phyloP scores from a whole-genome alignment of 2,797 vertebrate genomes.

The Dryobates pubescens region DNA sequence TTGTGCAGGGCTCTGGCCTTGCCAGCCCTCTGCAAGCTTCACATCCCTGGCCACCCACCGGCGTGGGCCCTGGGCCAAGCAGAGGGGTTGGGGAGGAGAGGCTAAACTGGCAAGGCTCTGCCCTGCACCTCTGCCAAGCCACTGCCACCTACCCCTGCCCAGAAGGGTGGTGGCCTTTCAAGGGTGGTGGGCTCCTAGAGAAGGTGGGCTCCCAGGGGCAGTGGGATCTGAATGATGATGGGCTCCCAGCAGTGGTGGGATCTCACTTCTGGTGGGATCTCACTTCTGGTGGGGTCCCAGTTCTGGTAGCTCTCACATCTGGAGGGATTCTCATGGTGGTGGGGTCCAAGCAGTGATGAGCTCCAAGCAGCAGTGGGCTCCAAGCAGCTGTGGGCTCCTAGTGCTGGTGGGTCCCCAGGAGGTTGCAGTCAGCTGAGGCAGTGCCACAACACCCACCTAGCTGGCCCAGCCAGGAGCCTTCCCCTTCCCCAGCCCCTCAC shows the following conservation, averaged over 20 bases:
- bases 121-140: background rate
- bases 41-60: background rate
- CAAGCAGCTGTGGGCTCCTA: background rate
- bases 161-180: background rate
- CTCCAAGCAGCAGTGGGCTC: background rate
- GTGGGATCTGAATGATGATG: too few species aligned
- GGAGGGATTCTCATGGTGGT: too few species aligned
- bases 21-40: background rate
- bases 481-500: background rate
- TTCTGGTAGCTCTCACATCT: background rate
- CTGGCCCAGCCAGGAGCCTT: background rate
- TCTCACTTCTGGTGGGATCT: background rate
- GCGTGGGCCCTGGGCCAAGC: background rate
- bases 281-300: background rate
- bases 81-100: accelerated
- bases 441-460: background rate
- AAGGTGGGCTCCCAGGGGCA: background rate
- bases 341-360: background rate
- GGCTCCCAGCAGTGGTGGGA: background rate
- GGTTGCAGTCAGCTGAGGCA: accelerated
- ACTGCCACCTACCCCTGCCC: background rate
- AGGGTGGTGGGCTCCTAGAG: background rate
- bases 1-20: background rate
- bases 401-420: background rate
- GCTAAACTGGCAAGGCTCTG: background rate